phyloP scores from a whole-genome alignment of 2,797 vertebrate genomes.

The Pempheris klunzingeri region DNA sequence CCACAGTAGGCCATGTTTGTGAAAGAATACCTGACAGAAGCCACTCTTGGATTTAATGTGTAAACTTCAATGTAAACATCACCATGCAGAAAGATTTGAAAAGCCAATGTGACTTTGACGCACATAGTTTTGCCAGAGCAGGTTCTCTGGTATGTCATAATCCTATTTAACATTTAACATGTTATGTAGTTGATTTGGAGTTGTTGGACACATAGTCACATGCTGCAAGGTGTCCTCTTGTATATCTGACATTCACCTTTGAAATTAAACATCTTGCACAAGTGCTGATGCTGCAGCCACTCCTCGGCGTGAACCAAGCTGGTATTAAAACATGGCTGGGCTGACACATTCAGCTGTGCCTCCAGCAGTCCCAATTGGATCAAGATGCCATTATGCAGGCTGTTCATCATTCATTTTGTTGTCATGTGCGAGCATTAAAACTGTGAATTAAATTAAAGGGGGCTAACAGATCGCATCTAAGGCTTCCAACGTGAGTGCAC shows the following conservation, averaged over 20 bases:
- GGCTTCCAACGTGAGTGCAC: conserved; percentile 60
- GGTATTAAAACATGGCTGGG: conserved; percentile 44
- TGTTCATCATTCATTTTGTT: conserved; percentile 78
- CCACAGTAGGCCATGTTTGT: conserved; percentile 20
- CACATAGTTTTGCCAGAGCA: background rate
- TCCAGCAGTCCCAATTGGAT: conserved; percentile 72
- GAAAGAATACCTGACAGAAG: conserved; percentile 22
- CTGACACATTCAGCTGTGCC: conserved; percentile 50
- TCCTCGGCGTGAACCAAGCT: conserved; percentile 42
- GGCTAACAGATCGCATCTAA: conserved; percentile 65
- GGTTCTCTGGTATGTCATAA: background rate
- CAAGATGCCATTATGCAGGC: conserved; percentile 62
- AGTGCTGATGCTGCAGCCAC: conserved; percentile 60
- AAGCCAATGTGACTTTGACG: background rate
- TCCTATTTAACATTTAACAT: background rate
- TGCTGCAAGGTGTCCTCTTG: conserved; percentile 23
- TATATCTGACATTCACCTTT: conserved; percentile 37
- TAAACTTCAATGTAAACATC: conserved; percentile 26
- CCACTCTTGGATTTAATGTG: background rate
- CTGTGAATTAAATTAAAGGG: conserved; percentile 77
- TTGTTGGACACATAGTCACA: conserved; percentile 8
- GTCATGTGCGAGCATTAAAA: conserved; percentile 65
- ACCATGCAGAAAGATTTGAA: background rate
- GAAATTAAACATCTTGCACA: conserved; percentile 36
- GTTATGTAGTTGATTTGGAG: conserved; percentile 11